A percentile compares a stretch with the other conserved stretches of the same genome.
Conservation (phyloP, 1,140 invertebrate genomes). For the Drosophila cardini region DNA sequence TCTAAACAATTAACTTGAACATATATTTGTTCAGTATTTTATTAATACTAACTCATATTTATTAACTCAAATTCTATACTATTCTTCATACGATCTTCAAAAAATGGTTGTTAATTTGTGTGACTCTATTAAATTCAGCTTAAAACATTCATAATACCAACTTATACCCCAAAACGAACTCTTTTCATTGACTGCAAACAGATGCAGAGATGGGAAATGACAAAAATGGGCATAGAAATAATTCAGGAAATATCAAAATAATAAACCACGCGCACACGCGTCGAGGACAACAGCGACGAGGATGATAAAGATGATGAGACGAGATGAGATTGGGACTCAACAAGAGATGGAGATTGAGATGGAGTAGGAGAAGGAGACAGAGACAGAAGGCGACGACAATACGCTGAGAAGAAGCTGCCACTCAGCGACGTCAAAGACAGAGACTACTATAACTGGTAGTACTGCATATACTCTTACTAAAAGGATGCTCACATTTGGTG, state of each 20-base stretch:
- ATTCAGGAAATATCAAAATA: conserved; percentile 71
- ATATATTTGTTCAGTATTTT: background rate
- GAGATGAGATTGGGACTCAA: conserved; percentile 10
- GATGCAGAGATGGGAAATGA: background rate
- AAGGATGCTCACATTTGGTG: background rate
- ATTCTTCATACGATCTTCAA: background rate
- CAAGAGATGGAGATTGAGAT: background rate
- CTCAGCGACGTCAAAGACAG: conserved; percentile 50
- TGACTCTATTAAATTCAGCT: conserved; percentile 57
- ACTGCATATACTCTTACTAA: conserved; percentile 12
- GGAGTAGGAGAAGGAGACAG: conserved; percentile 8
- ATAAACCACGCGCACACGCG: conserved; percentile 63
- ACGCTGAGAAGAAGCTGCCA: conserved; percentile 68
- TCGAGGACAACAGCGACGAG: conserved; percentile 38
- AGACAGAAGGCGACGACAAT: conserved; percentile 25
- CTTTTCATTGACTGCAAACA: conserved; percentile 39
- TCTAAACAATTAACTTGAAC: no score
- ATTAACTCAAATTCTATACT: background rate
- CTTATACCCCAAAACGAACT: conserved; percentile 23
- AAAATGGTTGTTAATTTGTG: conserved; percentile 10
- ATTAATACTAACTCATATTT: background rate
- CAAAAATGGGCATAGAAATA: conserved; percentile 50
- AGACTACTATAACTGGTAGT: background rate
- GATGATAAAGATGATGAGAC: conserved; percentile 55
- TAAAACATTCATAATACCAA: conserved; percentile 28